A percentile compares a stretch with the other conserved stretches of the same genome.
Conservation (phyloP, 1,140 invertebrate species). For the Mizuhopecten yessoensis region DNA sequence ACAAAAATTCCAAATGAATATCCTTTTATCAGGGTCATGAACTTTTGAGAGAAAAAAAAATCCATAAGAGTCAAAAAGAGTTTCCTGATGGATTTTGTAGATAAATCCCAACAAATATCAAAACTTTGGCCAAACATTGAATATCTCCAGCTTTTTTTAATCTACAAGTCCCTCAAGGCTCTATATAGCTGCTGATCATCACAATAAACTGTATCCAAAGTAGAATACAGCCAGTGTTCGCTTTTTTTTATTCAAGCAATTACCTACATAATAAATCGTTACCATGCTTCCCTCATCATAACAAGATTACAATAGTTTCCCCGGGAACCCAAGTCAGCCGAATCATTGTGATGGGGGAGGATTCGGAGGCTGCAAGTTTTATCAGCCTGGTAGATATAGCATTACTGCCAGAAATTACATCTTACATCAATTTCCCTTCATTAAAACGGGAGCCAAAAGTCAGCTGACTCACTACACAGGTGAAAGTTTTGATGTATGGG, state of each 20-base stretch:
- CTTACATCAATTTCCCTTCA: slow-evolving; percentile 21
- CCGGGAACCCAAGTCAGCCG: background rate
- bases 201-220: background rate
- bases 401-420: slow-evolving; percentile 38
- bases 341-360: background rate
- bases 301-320: background rate
- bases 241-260: slow-evolving; percentile 15
- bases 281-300: background rate
- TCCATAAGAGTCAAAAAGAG: too few relatives aligned
- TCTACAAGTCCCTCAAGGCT: too few relatives aligned
- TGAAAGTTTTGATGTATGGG: background rate
- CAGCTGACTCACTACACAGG: background rate
- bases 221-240: background rate
- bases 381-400: background rate
- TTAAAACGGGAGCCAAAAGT: background rate
- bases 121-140: too few relatives aligned
- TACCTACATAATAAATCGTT: background rate
- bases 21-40: too few relatives aligned
- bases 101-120: too few relatives aligned
- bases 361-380: too few relatives aligned
- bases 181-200: background rate
- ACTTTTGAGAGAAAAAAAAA: too few relatives aligned
- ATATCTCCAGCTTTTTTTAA: too few relatives aligned
- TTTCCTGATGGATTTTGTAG: too few relatives aligned
- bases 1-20: too few relatives aligned